These are phyloP conservation scores for Oncorhynchus clarkii DNA, from an alignment of 2,113 vertebrate species.

Conservation along the genomic window DNA sequence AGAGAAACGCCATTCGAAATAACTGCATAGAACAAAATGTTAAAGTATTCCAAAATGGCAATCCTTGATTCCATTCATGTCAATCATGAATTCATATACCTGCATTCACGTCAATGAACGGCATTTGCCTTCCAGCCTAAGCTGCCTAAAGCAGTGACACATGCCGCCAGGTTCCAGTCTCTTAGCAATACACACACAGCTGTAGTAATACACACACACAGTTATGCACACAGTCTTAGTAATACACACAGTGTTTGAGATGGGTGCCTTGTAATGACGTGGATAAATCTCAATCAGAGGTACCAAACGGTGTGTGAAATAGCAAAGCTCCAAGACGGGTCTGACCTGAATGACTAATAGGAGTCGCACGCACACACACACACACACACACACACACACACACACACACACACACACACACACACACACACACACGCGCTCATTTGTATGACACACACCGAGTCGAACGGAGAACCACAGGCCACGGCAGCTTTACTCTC, in stretches of 20 bases:
- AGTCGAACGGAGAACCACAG: constrained; percentile 11
- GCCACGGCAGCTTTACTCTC: constrained; percentile 26
- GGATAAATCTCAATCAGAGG: constrained; percentile 52
- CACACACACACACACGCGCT: no score
- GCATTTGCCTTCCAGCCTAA: neutral
- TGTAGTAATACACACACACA: neutral
- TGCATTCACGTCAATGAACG: neutral
- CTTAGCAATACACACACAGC: neutral
- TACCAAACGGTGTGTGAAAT: constrained; percentile 57
- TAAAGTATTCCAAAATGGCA: neutral
- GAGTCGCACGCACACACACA: neutral
- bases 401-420: no score
- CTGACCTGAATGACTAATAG: constrained; percentile 50
- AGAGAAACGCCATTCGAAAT: neutral
- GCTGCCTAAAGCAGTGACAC: neutral
- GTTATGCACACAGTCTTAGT: no score
- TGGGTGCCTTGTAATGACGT: constrained; percentile 37
- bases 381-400: neutral
- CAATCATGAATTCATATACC: neutral
- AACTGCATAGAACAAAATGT: neutral
- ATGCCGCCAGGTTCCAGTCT: neutral
- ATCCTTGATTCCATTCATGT: neutral
- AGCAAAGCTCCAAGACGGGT: constrained; percentile 44
- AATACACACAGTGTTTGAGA: neutral
- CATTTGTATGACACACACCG: no score